Base-by-base conservation (phyloP, 2,113 vertebrate genomes). In the Ophthalmolycus amberensis region DNA sequence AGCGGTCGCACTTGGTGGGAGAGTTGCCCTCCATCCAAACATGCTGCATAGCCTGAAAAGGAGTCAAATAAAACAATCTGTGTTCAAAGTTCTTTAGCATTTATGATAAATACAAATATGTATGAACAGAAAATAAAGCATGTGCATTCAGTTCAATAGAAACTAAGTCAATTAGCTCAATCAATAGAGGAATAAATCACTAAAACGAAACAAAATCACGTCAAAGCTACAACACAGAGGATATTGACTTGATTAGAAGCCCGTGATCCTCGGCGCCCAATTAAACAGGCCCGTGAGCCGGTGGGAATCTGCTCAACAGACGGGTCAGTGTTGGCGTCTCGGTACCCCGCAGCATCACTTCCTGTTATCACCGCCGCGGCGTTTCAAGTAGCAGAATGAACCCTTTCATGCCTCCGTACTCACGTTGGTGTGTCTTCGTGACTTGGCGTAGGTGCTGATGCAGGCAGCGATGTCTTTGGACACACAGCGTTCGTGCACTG, bases 21-120 rank as follows among this genome's bases (percentile, higher is more conserved):
- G 96, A 97, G 90, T 98, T 99, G 22, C 97, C 98, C 93, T 99
- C 97, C 12, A 99, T 97, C 98, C 98, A 99, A 9, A 97, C 96
- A 82, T 98, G 97, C 94, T 97, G 97, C 97, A 97, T 97, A 89
- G 95, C 96, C 97, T 98, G 92, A 46, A 46, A 46, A 42, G 14
- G 11, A 48, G 32, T 32, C 32, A 32, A 32, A 32, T 32, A 32
- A 32, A 32, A 32, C 3, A 46, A 4, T 16, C 25, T 32, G 18
- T 32, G 12, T 44, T 44, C 42, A 44, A 44, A 5, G n/a, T 27
- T 14, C 12, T 20, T 27, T 38, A 38, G 8, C 37, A 38, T 38
- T 38, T 38, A 38, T 38, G 8, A 38, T 38, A 9, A 7, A 38
- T 7, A 38, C 8, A 38, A 32, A 32, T 32, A 32, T 32, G 32